Evolutionary conservation across 2,797 vertebrate genomes (phyloP), one percentile per base, ranked within the genome.

Genomic region (Synaphobranchus kaupii): DNA sequence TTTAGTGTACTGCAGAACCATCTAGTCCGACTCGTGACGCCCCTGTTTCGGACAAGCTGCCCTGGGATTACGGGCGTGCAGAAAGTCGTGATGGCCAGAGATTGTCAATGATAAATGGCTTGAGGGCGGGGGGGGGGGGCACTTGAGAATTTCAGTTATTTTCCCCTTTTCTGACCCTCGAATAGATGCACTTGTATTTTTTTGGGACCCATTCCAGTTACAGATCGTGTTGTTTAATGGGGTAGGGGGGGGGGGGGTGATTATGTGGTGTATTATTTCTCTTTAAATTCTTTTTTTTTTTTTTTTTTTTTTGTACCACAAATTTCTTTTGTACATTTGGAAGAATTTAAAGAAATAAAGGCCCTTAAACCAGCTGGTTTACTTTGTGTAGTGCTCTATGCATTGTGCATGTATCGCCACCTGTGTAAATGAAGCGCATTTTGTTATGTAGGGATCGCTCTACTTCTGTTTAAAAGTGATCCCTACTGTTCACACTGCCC

Each of bases 301-400:
- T 88, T 80, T 58, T 87, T 87, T 87, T 85, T 86, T 89, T 89
- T 92, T 94, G 92, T 92, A 94, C 90, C 89, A 96, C 94, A 90
- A 93, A 85, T 94, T 94, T 92, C 94, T 96, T 96, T 97, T 96
- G 94, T 96, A 97, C 96, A 96, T 96, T 96, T 96, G 95, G 94
- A 96, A 90, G 93, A 93, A 93, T 94, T 93, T 94, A 90, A 96
- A 96, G 95, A 96, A 97, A 96, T 89, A 88, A 94, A 90, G 93
- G 94, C 96, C 96, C 94, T 93, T 94, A 93, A 93, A 94, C 88
- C 89, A 66, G 13, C 56, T 84, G 50, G 50, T 56, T 84, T 56
- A 56, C 54, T 84, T 58, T 39, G 20, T 39, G 56, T 54, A 54
- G 56, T 84, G 83, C 39, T 39, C 34, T 17, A 10, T 58, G 54